Base-by-base conservation (phyloP, 1,140 invertebrate genomes). In the Pseudomyrmex sp. region DNA sequence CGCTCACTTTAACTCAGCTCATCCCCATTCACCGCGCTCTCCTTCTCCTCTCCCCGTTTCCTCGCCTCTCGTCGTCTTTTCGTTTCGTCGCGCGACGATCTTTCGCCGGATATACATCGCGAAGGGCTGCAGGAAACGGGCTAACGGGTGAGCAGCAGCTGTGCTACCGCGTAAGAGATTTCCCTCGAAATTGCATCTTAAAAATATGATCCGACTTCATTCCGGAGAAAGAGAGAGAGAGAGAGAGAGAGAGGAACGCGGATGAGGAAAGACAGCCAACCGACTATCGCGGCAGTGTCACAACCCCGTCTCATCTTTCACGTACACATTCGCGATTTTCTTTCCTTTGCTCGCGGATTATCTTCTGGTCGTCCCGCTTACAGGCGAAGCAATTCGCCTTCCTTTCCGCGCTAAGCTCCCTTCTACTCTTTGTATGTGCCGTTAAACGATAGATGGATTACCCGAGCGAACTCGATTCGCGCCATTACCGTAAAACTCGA, bases 151-250 rank as follows among this genome's bases (percentile, higher is more conserved):
- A 68, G 82, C 23, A 69, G 88, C 76, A 90, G 84, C 91, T 92
- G 90, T 91, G 91, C 87, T 87, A 87, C 91, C 54, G 66, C 83
- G 88, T 87, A 89, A 89, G 87, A 92, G 91, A 93, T 93, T 92
- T 90, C 87, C 89, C 88, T 88, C 86, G 89, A 93, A 93, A 93
- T 93, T 93, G 91, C 92, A 91, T 93, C 91, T 92, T 92, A 92
- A 93, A 93, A 93, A 93, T 93, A 93, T 91, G 90, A 93, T 93
- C 90, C 89, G 85, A 91, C 91, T 92, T 92, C 86, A 90, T 92
- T 91, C 66, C 61, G 62, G 61, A 54, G 54, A 26, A 7, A 59
- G 68, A 84, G 48, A 35, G 35, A 35, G 35, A 35, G 18, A 18
- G 61, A 54, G 54, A 26, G 7, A 59, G 68, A 84, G 48, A 35